Base-by-base conservation (phyloP, 2,113 vertebrate genomes). In the Brachyhypopomus occidentalis region DNA sequence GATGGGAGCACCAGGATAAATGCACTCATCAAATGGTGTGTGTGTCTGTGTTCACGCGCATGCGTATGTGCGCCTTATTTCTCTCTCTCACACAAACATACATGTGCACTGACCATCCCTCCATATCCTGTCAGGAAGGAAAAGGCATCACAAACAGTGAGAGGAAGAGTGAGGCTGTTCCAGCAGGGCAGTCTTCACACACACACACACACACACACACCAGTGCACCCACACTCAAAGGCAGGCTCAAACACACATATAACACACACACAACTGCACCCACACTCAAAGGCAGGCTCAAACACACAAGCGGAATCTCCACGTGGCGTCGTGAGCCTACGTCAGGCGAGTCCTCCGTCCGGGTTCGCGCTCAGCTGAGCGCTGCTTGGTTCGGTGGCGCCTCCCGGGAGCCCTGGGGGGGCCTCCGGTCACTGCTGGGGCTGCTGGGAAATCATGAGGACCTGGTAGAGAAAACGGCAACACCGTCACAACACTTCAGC, bases 91-190 rank as follows among this genome's bases (percentile, higher is more conserved):
- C n/a, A 73, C 69, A 48, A 23, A 62, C 73, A 59, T 7, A 41
- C 64, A 58, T 56, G 56, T 3, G 23, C 17, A 45, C 36, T 62
- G 20, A 45, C 30, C 41, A 83, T 67, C 84, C 78, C 78, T 69
- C 80, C 58, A 64, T 72, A 72, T 79, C 79, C 77, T 74, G 80
- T 75, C 77, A 82, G 87, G 85, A 88, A 86, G 87, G 85, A 86
- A 86, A 85, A 81, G 75, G 74, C 59, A 36, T 62, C 14, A 66
- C 75, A 83, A 77, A 83, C 83, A 85, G 71, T 64, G 14, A 84
- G 72, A 84, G 79, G 78, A 75, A 22, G 76, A 60, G 60, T 5
- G 55, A 16, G 19, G 14, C 36, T 48, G 72, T 60, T 85, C 74
- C 62, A 80, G 30, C 60, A 38, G 11, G 62, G 22, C 25, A 45